These are phyloP conservation scores for Argyra leucocephala DNA, from an alignment of 2,888 invertebrate species.

Conservation along the genomic window DNA sequence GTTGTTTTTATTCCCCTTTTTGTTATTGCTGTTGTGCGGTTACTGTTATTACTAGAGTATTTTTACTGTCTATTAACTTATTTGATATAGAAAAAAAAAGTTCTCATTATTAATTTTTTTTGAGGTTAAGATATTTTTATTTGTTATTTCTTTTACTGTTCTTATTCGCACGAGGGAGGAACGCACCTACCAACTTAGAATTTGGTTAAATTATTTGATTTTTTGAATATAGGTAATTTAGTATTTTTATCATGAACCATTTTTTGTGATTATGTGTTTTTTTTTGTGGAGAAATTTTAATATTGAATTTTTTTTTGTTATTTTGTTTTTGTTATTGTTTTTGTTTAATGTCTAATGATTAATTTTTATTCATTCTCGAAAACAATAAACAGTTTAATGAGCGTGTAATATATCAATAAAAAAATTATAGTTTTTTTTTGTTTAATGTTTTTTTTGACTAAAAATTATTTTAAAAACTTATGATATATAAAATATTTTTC, in stretches of 20 bases:
- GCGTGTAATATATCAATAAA: constrained; percentile 1
- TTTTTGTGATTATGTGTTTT: neutral
- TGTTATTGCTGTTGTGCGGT: neutral
- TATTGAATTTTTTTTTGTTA: neutral
- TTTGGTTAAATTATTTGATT: neutral
- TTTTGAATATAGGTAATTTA: neutral
- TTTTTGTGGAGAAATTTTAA: neutral
- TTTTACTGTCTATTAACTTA: neutral
- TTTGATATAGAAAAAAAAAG: neutral
- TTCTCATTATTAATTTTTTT: neutral
- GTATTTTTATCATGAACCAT: constrained; percentile 2
- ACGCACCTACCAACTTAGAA: neutral
- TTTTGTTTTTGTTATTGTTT: neutral
- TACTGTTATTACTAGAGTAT: neutral
- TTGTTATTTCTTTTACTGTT: neutral
- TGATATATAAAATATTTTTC: too few species aligned
- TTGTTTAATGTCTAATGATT: neutral
- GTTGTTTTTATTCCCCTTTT: too few species aligned
- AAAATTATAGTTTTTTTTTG: neutral
- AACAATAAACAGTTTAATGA: constrained; percentile 6
- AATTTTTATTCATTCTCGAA: neutral
- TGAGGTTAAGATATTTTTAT: neutral
- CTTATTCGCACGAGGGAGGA: constrained; percentile 6
- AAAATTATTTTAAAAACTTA: too few species aligned
- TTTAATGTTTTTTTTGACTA: too few species aligned